A percentile compares a stretch with the other conserved stretches of the same genome.
These are phyloP conservation scores for Porites australiensis DNA, from an alignment of 64 coral and sea anemone genomes.

Conservation along the genomic window DNA sequence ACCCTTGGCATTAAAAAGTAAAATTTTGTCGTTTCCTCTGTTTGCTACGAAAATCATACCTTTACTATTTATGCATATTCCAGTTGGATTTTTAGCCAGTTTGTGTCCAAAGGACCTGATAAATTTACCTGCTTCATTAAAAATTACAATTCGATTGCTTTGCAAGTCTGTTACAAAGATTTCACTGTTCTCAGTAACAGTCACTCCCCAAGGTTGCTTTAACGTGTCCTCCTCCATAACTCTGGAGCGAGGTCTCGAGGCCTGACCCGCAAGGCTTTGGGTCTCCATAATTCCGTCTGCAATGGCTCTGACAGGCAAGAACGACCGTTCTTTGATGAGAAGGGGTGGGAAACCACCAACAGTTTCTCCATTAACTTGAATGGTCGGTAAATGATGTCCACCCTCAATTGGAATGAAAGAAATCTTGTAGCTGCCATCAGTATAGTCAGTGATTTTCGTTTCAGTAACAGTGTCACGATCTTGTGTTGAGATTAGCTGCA, in stretches of 20 bases:
- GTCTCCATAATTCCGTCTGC: background rate
- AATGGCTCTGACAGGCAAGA: background rate
- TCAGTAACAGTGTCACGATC: background rate
- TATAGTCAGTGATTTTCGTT: background rate
- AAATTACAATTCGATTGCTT: background rate
- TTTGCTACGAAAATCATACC: conserved; percentile 30
- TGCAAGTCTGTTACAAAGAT: conserved; percentile 1
- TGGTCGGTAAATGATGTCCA: background rate
- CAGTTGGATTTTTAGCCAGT: background rate
- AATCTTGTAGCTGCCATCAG: conserved; percentile 16
- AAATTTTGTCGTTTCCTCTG: background rate
- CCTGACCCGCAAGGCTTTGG: too few relatives aligned
- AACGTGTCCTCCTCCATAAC: background rate
- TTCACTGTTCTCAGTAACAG: background rate
- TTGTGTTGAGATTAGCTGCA: background rate
- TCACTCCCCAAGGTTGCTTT: background rate
- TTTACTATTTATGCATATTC: background rate
- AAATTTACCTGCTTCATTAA: conserved; percentile 12
- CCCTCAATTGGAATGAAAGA: background rate
- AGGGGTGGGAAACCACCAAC: background rate
- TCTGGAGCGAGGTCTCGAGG: too few relatives aligned
- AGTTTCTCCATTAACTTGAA: conserved; percentile 1
- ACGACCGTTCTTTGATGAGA: background rate
- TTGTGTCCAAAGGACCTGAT: background rate
- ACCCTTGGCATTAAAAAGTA: background rate